Percentiles rank a stretch among this genome's conserved stretches.
Evolutionary conservation across 2,888 invertebrate species (phyloP).

Genomic region (Drosophila kuntzei): DNA sequence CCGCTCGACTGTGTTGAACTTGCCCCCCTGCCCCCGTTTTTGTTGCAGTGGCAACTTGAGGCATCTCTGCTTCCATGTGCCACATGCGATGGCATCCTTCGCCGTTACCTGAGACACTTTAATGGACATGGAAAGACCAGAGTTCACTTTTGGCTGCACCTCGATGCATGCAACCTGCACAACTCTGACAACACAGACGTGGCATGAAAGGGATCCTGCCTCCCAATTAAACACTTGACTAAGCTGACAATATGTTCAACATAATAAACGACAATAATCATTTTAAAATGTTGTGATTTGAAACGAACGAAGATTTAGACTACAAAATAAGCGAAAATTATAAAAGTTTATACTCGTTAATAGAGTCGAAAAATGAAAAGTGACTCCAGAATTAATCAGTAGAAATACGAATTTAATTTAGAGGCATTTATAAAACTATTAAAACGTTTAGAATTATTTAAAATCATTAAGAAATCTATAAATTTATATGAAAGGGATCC

Average conservation of each 20-base stretch:
- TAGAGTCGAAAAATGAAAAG: too few relatives aligned
- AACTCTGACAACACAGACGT: constrained; percentile 5
- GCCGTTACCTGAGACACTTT: constrained; percentile 69
- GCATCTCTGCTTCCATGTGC: neutral
- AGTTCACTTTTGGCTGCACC: constrained; percentile 50
- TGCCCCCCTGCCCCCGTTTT: constrained; percentile 6
- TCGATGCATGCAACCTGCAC: constrained; percentile 29
- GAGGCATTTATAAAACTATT: too few relatives aligned
- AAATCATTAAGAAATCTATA: too few relatives aligned
- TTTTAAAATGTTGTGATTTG: too few relatives aligned
- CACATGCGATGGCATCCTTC: constrained; percentile 9
- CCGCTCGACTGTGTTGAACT: constrained; percentile 49
- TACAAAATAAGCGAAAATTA: too few relatives aligned
- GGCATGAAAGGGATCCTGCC: constrained; percentile 3
- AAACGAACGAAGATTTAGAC: too few relatives aligned
- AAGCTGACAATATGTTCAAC: too few relatives aligned
- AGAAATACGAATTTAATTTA: too few relatives aligned
- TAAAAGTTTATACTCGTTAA: too few relatives aligned
- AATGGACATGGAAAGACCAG: constrained; percentile 70
- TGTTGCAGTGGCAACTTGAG: neutral
- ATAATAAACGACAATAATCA: too few relatives aligned
- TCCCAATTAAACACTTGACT: constrained; percentile 10
- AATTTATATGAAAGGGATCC: constrained; percentile 11
- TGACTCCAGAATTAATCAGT: too few relatives aligned
- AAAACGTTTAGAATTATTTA: too few relatives aligned